phyloP scores from a whole-genome alignment of 1,140 invertebrate species.

The Lordiphosa stackelbergi region DNA sequence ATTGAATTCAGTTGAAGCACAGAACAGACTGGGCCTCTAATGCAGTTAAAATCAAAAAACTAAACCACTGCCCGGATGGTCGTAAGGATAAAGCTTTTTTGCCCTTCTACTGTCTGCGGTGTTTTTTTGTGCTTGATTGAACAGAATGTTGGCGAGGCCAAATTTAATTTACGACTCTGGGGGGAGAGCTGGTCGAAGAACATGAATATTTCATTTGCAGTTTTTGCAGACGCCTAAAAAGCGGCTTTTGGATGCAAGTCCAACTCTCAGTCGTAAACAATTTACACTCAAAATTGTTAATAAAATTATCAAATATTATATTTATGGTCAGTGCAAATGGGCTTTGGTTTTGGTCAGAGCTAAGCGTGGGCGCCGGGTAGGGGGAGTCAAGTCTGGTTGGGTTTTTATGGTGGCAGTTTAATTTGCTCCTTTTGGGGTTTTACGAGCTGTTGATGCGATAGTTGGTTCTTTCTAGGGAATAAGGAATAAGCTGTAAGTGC shows the following conservation, averaged over 20 bases:
- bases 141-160: slow-evolving; percentile 66
- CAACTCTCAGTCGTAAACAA: slow-evolving; percentile 61
- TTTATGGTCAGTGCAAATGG: slow-evolving; percentile 62
- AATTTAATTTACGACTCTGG: slow-evolving; percentile 67
- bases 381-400: slow-evolving; percentile 1
- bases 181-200: slow-evolving; percentile 20
- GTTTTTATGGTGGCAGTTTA: slow-evolving; percentile 62
- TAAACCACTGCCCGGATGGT: slow-evolving; percentile 38
- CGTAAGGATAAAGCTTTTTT: slow-evolving; percentile 30
- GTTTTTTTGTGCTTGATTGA: slow-evolving; percentile 73
- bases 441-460: slow-evolving; percentile 69
- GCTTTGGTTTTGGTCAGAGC: slow-evolving; percentile 7
- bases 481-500: slow-evolving; percentile 7
- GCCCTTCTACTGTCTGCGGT: slow-evolving; percentile 39
- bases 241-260: slow-evolving; percentile 12
- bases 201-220: slow-evolving; percentile 70
- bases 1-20: slow-evolving; percentile 58
- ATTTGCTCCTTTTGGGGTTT: slow-evolving; percentile 70
- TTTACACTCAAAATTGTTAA: slow-evolving; percentile 72
- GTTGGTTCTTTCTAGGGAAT: slow-evolving; percentile 32
- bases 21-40: slow-evolving; percentile 60
- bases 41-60: slow-evolving; percentile 72
- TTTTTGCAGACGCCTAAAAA: slow-evolving; percentile 43
- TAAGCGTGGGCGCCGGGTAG: not conserved
- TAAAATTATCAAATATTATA: slow-evolving; percentile 76